Evolutionary conservation across 2,888 invertebrate genomes (phyloP).

Genomic region (Dendrolimus houi): DNA sequence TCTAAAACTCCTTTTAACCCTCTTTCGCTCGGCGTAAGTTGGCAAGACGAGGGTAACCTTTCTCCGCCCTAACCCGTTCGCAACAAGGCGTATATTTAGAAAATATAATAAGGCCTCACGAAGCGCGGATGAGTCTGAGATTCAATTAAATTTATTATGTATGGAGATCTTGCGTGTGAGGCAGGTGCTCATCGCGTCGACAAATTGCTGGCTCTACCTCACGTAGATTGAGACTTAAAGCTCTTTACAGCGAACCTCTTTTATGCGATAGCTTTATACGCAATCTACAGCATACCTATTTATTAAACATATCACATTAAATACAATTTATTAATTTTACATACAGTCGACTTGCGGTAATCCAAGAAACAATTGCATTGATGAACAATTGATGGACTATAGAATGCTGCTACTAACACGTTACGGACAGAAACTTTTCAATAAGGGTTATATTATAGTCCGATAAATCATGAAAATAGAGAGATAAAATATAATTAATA

Average conservation of each 20-base stretch:
- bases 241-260: conserved; percentile 13
- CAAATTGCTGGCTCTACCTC: conserved; percentile 51
- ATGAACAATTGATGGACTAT: too few relatives aligned
- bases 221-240: conserved; percentile 33
- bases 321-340: too few relatives aligned
- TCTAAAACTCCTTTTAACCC: conserved; percentile 77
- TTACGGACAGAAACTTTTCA: too few relatives aligned
- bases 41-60: conserved; percentile 71
- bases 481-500: too few relatives aligned
- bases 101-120: conserved; percentile 64
- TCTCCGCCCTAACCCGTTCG: conserved; percentile 49
- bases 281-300: too few relatives aligned
- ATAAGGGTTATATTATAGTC: too few relatives aligned
- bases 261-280: background rate
- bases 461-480: too few relatives aligned
- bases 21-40: conserved; percentile 61
- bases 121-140: conserved; percentile 66
- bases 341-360: too few relatives aligned
- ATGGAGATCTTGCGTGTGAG: conserved; percentile 67
- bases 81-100: conserved; percentile 62
- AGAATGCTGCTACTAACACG: too few relatives aligned
- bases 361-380: too few relatives aligned
- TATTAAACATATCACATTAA: too few relatives aligned
- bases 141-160: conserved; percentile 76
- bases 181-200: conserved; percentile 61